Percentiles rank a stretch among this genome's conserved stretches.
Evolutionary conservation across 2,888 invertebrate genomes (phyloP).

Genomic region (Diaphora mendica): DNA sequence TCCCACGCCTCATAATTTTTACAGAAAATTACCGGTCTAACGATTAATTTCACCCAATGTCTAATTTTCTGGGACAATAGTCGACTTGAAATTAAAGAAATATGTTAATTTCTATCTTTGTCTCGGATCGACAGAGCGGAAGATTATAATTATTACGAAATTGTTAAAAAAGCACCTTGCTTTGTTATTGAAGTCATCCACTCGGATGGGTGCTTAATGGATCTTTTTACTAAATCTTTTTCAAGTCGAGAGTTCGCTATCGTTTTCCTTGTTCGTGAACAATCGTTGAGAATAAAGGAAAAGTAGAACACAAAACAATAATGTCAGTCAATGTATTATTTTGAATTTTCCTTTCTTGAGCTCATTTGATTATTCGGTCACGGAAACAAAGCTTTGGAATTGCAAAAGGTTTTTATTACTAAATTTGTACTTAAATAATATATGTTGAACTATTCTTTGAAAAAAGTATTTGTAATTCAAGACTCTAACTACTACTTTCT

Average conservation of each 20-base stretch:
- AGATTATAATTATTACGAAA: slow-evolving; percentile 84
- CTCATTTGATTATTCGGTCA: slow-evolving; percentile 39
- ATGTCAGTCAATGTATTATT: slow-evolving; percentile 46
- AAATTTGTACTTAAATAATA: background rate
- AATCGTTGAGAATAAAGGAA: slow-evolving; percentile 43
- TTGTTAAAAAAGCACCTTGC: slow-evolving; percentile 68
- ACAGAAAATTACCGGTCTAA: slow-evolving; percentile 74
- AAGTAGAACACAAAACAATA: slow-evolving; percentile 49
- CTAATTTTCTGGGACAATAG: slow-evolving; percentile 83
- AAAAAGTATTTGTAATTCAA: background rate
- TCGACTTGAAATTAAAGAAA: slow-evolving; percentile 79
- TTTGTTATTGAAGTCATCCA: slow-evolving; percentile 63
- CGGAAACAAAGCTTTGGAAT: background rate
- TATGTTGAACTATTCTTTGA: background rate
- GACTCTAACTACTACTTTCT: too few relatives aligned
- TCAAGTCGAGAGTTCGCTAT: slow-evolving; percentile 49
- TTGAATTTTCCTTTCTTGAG: slow-evolving; percentile 31
- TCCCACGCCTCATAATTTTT: slow-evolving; percentile 77
- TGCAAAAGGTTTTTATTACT: background rate
- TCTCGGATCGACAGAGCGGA: slow-evolving; percentile 78
- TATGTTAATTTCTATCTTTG: slow-evolving; percentile 83
- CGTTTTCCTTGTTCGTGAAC: slow-evolving; percentile 49
- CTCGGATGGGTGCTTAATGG: slow-evolving; percentile 59
- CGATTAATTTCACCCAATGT: slow-evolving; percentile 75
- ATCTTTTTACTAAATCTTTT: slow-evolving; percentile 59